Conservation (phyloP, 2,888 invertebrate genomes). For the Agrenia bidenticulata region DNA sequence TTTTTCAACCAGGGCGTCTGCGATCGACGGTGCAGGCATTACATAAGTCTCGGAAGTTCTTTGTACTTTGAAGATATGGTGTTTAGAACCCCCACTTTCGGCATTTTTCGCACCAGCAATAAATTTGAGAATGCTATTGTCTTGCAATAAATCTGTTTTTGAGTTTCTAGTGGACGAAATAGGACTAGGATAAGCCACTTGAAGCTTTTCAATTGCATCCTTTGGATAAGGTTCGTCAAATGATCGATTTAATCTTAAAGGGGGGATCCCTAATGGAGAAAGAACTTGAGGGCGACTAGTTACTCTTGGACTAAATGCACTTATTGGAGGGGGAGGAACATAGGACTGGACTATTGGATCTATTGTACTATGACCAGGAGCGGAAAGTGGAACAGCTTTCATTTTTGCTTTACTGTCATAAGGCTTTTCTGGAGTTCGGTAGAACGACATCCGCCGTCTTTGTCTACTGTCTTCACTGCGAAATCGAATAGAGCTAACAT, state of each 20-base stretch:
- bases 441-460: slow-evolving; percentile 20
- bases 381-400: slow-evolving; percentile 14
- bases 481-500: neutral
- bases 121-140: neutral
- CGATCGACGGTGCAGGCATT: slow-evolving; percentile 26
- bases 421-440: slow-evolving; percentile 31
- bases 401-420: slow-evolving; percentile 21
- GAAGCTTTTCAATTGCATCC: slow-evolving; percentile 11
- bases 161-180: neutral
- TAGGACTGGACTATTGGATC: slow-evolving; percentile 6
- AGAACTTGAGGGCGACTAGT: slow-evolving; percentile 11
- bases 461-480: neutral
- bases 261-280: slow-evolving; percentile 16
- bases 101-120: neutral
- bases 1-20: slow-evolving; percentile 36
- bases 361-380: neutral
- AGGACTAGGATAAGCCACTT: neutral
- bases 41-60: neutral
- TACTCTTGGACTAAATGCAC: slow-evolving; percentile 5
- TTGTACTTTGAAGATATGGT: neutral
- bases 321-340: slow-evolving; percentile 30
- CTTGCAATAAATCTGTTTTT: neutral
- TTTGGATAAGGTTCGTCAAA: slow-evolving; percentile 47
- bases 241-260: slow-evolving; percentile 17
- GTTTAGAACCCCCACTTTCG: neutral